These are phyloP conservation scores for Saccostrea cuccullata DNA, from an alignment of 1,140 invertebrate genomes.

Conservation along the genomic window DNA sequence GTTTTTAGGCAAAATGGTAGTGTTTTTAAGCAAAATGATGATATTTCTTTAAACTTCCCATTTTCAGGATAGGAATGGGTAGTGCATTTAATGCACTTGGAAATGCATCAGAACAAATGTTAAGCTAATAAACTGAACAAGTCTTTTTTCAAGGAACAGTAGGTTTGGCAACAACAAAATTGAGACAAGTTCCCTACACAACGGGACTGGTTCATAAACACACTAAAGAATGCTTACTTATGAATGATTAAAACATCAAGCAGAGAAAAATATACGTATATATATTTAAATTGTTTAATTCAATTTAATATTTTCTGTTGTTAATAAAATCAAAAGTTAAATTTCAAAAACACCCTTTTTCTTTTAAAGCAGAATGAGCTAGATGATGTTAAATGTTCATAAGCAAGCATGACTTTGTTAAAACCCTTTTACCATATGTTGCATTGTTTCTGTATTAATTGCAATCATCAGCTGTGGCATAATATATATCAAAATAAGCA, in stretches of 20 bases:
- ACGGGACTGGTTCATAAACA: background rate
- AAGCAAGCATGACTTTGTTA: slow-evolving; percentile 17
- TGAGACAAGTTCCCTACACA: background rate
- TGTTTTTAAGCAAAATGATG: background rate
- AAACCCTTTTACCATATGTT: slow-evolving; percentile 32
- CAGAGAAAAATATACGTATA: too few species aligned
- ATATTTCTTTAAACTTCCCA: background rate
- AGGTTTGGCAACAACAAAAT: background rate
- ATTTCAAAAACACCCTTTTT: background rate
- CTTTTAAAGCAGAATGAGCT: background rate
- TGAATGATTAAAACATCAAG: background rate
- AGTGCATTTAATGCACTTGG: background rate
- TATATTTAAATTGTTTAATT: too few species aligned
- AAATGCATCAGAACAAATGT: background rate
- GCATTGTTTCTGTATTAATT: slow-evolving; percentile 16
- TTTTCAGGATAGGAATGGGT: background rate
- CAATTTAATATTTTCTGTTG: background rate
- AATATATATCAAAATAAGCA: slow-evolving; percentile 31
- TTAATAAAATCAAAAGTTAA: background rate
- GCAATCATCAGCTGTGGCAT: slow-evolving; percentile 9
- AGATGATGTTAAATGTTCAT: background rate
- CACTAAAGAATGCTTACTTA: slow-evolving; percentile 15
- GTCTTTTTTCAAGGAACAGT: background rate
- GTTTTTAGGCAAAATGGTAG: background rate
- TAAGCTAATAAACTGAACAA: background rate